phyloP scores from a whole-genome alignment of 2,113 vertebrate genomes.

The Lycocorax pyrrhopterus region DNA sequence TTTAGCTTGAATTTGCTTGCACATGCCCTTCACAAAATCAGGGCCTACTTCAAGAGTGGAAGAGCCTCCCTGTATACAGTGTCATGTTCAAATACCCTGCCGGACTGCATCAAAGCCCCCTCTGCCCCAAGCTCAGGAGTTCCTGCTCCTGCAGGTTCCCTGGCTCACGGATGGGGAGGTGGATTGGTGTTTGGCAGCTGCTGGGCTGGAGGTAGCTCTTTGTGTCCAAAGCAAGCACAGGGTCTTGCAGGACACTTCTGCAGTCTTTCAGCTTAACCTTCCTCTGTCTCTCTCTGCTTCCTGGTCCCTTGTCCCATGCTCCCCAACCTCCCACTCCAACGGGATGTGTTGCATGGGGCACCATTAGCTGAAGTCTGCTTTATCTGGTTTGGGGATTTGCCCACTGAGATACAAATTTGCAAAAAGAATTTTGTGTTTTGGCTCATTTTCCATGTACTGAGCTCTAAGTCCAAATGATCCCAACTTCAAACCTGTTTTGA shows the following conservation, averaged over 20 bases:
- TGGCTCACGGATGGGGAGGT: neutral
- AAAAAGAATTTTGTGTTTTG: neutral
- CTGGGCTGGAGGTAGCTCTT: neutral
- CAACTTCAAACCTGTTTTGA: neutral
- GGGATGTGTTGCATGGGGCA: neutral
- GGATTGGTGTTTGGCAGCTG: neutral
- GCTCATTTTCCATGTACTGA: neutral
- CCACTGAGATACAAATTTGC: neutral
- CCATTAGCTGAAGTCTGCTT: neutral
- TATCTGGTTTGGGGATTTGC: neutral
- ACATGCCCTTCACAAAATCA: neutral
- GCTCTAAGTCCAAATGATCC: neutral
- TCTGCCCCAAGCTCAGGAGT: fast-evolving
- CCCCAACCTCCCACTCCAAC: neutral
- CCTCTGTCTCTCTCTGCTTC: neutral
- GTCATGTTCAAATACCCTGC: neutral
- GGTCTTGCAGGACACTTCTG: neutral
- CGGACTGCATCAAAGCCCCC: neutral
- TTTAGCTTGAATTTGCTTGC: neutral
- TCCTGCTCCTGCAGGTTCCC: neutral
- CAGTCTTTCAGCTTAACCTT: neutral
- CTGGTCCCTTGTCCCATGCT: fast-evolving
- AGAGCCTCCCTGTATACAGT: neutral
- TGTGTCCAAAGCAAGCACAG: neutral
- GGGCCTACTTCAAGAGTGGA: neutral